Base-by-base conservation (phyloP, 1,140 invertebrate species). In the Eubasilissa regina region DNA sequence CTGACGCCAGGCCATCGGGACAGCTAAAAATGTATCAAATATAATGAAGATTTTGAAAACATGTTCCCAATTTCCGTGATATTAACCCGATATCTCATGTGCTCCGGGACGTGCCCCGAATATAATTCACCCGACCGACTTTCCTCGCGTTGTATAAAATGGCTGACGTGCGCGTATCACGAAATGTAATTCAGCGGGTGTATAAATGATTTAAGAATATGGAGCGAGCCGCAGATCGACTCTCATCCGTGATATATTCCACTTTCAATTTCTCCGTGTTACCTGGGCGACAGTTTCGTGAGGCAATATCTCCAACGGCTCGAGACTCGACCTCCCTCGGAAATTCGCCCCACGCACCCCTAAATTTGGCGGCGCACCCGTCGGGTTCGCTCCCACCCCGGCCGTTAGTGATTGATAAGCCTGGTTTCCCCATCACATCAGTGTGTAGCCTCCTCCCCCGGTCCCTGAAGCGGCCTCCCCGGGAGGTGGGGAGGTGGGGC, bases 341-440 rank as follows among this genome's bases (percentile, higher is more conserved):
- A 6, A 35, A 35, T 6, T 35, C 25, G 25, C 25, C 25, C 25
- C 25, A 35, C 55, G 17, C 21, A 12, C 55, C 55, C 55, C 55
- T 58, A 58, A 58, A 58, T 58, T 58, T 58, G 55, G n/a, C n/a
- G 55, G 55, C 17, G 21, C 55, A 58, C n/a, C n/a, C n/a, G n/a
- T n/a, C n/a, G n/a, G n/a, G n/a, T n/a, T n/a, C n/a, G 21, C 66
- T n/a, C 48, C 70, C 44, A 45, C 55, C 75, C 68, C 70, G 12
- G 56, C 80, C 74, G 45, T 53, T 73, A 77, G 80, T 82, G 80
- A 82, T 82, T 82, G 80, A 82, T 82, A 82, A 82, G 80, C 75
- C 77, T 73, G 62, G 73, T 48, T 70, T 70, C 66, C 45, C 66
- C 66, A 70, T 70, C 66, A 70, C 66, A 70, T 70, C 66, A 70